A percentile compares a stretch with the other conserved stretches of the same genome.
These are phyloP conservation scores for Melanargia galathea DNA, from an alignment of 2,888 invertebrate species.

Conservation along the genomic window DNA sequence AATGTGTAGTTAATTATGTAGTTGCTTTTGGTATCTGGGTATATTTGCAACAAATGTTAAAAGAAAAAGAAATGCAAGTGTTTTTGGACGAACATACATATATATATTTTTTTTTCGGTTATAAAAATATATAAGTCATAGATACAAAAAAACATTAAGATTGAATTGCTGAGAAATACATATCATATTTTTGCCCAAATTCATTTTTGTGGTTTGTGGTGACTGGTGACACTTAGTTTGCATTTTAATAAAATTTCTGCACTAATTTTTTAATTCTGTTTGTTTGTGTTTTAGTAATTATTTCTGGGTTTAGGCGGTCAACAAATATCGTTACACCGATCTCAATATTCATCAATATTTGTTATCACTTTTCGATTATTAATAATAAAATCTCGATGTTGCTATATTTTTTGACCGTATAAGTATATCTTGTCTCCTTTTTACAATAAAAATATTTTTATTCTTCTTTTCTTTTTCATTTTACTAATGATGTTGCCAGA, in stretches of 20 bases:
- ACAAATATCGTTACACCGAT: not conserved
- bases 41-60: not conserved
- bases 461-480: slow-evolving; percentile 9
- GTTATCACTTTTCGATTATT: too few species aligned
- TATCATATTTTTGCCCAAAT: not conserved
- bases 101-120: not conserved
- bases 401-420: not conserved
- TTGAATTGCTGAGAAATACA: too few species aligned
- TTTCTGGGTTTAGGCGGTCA: not conserved
- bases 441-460: slow-evolving; percentile 6
- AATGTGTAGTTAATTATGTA: too few species aligned
- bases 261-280: slow-evolving; percentile 1
- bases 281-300: not conserved
- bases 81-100: slow-evolving; percentile 9
- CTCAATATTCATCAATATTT: not conserved
- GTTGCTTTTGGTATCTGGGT: slow-evolving; percentile 8
- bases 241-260: not conserved
- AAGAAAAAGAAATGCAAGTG: not conserved
- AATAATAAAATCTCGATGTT: not conserved
- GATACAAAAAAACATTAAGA: too few species aligned
- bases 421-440: not conserved
- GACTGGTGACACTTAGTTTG: not conserved
- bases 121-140: not conserved
- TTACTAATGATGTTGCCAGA: slow-evolving; percentile 17
- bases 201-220: not conserved